Evolutionary conservation across 2,888 invertebrate species (phyloP), one percentile per base, ranked within the genome.

Genomic region (Torymus texanus): DNA sequence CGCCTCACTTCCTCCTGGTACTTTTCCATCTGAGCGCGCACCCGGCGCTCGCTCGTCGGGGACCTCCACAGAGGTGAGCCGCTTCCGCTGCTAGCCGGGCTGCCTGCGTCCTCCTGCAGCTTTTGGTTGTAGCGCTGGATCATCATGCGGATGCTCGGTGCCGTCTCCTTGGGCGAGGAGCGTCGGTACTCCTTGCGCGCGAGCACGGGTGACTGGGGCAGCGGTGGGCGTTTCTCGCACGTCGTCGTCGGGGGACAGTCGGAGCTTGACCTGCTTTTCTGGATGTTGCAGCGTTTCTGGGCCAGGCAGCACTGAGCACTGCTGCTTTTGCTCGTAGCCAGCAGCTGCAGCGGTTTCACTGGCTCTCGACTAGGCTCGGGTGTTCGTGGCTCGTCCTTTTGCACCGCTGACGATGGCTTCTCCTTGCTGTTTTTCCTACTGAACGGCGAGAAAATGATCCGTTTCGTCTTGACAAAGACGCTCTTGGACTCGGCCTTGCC

Each of bases 391-490:
- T 73, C 68, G 50, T 59, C 24, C n/a, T 76, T 75, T 63, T 73
- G 61, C 51, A 61, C 29, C 76, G 79, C 10, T 41, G 50, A 4
- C 72, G 81, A 1, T 10, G 66, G 24, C 58, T 82, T 79, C 18
- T 80, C 79, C 14, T 76, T 76, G 75, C 73, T 10, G 62, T 92
- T 92, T 78, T 92, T 91, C 1, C 93, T 92, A 14, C 75, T 81
- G 4, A 95, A 93, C 0, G 95, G 94, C 0, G 95, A 95, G 82
- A 96, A 96, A 83, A 96, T 93, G 91, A 95, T 95, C 75, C 95
- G 92, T 61, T 95, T 95, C 0, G 96, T 96, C 89, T 95, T 95
- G 0, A 96, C 95, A 83, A 96, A 95, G 0, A 96, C 93, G 87
- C 94, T 95, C 63, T 90, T 87, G 0, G 92, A 83, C 63, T 85